Evolutionary conservation across 2,888 invertebrate genomes (phyloP).

Genomic region (Podabrus alpinus): DNA sequence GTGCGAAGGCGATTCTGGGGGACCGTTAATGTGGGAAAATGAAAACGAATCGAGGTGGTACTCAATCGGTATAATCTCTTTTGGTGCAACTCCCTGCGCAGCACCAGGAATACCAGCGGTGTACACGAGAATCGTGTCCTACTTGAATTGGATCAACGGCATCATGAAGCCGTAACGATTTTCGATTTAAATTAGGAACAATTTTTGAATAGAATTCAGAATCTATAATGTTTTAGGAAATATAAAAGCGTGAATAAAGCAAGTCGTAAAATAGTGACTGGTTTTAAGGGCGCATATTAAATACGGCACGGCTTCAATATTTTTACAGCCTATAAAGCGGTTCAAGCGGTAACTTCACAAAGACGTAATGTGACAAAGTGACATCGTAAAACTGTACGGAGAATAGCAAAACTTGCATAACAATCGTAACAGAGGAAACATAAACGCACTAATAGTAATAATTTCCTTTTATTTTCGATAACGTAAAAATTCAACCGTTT

Average conservation of each 20-base stretch:
- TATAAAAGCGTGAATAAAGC: slow-evolving; percentile 45
- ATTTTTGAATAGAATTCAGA: slow-evolving; percentile 40
- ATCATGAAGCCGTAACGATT: slow-evolving; percentile 1
- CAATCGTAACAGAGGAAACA: slow-evolving; percentile 17
- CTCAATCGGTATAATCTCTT: slow-evolving; percentile 68
- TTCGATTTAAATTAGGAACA: slow-evolving; percentile 36
- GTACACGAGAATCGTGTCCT: slow-evolving; percentile 66
- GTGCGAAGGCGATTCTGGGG: slow-evolving; percentile 78
- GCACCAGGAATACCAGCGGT: slow-evolving; percentile 70
- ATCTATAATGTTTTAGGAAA: slow-evolving; percentile 45
- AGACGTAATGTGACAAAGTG: slow-evolving; percentile 43
- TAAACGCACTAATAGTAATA: slow-evolving; percentile 12
- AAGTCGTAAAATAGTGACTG: slow-evolving; percentile 40
- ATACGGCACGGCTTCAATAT: slow-evolving; percentile 44
- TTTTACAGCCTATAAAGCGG: slow-evolving; percentile 48
- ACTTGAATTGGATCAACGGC: slow-evolving; percentile 65
- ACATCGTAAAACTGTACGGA: slow-evolving; percentile 31
- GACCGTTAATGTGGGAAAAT: slow-evolving; percentile 67
- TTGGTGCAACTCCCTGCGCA: slow-evolving; percentile 67
- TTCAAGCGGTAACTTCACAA: slow-evolving; percentile 34
- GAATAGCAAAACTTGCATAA: slow-evolving; percentile 25
- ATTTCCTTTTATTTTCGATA: slow-evolving; percentile 8
- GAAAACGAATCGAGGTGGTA: slow-evolving; percentile 60
- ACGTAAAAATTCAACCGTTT: neutral
- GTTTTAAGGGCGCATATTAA: slow-evolving; percentile 48